Evolutionary conservation across 2,888 invertebrate genomes (phyloP).

Genomic region (Vesta saturnalis): DNA sequence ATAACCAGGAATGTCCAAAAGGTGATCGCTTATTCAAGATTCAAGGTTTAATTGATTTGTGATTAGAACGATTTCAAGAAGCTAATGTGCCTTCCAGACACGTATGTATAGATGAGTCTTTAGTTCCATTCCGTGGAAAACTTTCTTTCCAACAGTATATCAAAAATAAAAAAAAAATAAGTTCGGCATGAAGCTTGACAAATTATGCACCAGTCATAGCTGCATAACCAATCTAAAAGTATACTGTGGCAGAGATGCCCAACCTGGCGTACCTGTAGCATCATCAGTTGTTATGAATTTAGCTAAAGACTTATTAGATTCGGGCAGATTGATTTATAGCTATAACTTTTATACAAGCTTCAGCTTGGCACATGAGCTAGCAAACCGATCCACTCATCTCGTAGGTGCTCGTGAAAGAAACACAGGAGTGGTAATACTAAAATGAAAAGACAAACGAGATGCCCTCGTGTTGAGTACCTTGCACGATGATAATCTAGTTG

Average conservation of each 20-base stretch:
- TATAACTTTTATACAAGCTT: not conserved
- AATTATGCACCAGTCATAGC: not conserved
- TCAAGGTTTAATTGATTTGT: conserved; percentile 17
- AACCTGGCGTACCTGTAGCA: conserved; percentile 15
- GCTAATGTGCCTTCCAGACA: not conserved
- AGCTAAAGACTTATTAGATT: not conserved
- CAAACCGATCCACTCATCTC: not conserved
- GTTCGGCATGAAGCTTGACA: not conserved
- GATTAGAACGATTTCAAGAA: conserved; percentile 11
- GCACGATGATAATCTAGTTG: not conserved
- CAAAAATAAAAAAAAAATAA: not conserved
- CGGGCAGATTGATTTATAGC: not conserved
- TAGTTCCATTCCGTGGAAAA: not conserved
- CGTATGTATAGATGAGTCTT: not conserved
- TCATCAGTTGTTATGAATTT: conserved; percentile 27
- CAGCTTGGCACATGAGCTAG: not conserved
- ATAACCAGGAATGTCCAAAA: conserved; percentile 20
- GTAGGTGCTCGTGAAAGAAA: not conserved
- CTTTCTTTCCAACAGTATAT: not conserved
- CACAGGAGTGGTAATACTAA: not conserved
- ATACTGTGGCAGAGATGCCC: not conserved
- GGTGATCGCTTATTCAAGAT: conserved; percentile 33
- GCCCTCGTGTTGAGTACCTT: not conserved
- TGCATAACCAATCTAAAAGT: conserved; percentile 21
- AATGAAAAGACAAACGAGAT: not conserved